These are phyloP conservation scores for Hyalella azteca DNA, from an alignment of 2,888 invertebrate species.

Conservation along the genomic window DNA sequence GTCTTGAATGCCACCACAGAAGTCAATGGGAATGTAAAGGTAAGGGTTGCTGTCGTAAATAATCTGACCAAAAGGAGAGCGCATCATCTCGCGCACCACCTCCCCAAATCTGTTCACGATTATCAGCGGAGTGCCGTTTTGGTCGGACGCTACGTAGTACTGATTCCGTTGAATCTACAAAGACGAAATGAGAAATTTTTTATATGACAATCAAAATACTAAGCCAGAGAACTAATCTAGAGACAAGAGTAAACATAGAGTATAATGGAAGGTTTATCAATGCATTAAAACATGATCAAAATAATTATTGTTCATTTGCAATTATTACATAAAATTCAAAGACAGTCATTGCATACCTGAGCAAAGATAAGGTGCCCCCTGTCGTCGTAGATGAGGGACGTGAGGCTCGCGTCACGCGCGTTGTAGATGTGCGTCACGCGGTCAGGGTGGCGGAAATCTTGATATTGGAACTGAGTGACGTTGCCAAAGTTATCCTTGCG, in stretches of 20 bases:
- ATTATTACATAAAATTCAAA: no score
- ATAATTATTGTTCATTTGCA: no score
- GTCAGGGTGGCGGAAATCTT: conserved; percentile 80
- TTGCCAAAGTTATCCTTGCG: conserved; percentile 92
- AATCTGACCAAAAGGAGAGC: conserved; percentile 93
- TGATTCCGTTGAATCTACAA: conserved; percentile 82
- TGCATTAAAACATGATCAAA: background rate
- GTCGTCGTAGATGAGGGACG: conserved; percentile 91
- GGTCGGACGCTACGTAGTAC: conserved; percentile 91
- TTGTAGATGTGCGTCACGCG: conserved; percentile 87
- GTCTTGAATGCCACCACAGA: conserved; percentile 91
- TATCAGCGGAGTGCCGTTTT: conserved; percentile 93
- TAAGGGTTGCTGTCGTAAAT: conserved; percentile 95
- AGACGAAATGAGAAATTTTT: background rate
- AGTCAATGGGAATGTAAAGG: conserved; percentile 90
- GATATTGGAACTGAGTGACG: conserved; percentile 95
- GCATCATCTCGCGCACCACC: conserved; percentile 89
- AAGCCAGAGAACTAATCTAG: background rate
- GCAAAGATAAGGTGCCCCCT: conserved; percentile 69
- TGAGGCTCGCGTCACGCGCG: conserved; percentile 86
- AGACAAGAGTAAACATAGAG: background rate
- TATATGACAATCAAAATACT: no score
- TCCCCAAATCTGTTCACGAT: conserved; percentile 94
- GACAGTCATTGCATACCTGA: conserved; percentile 63
- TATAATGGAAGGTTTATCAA: background rate